Evolutionary conservation across 1,140 invertebrate genomes (phyloP).

Genomic region (Plectrocnemia conspersa): DNA sequence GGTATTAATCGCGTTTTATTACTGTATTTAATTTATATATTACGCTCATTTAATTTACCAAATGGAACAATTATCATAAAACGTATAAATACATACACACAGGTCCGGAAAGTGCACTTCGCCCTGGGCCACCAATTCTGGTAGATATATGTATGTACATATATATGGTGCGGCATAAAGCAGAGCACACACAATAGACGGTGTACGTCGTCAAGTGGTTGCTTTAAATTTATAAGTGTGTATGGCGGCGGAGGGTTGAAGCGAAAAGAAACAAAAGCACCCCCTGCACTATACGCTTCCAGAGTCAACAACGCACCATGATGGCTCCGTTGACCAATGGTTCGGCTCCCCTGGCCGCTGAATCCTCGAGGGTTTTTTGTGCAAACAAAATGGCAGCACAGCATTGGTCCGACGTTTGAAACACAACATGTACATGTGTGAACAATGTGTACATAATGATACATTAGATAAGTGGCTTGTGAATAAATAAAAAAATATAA

Average conservation of each 20-base stretch:
- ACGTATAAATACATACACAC: too few species aligned
- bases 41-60: too few species aligned
- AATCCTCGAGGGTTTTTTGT: conserved; percentile 12
- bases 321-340: conserved; percentile 33
- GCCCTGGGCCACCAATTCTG: not conserved
- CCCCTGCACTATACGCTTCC: not conserved
- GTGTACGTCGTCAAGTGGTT: too few species aligned
- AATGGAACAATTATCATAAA: too few species aligned
- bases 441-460: not conserved
- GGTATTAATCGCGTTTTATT: too few species aligned
- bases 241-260: not conserved
- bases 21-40: too few species aligned
- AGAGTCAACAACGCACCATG: conserved; percentile 19
- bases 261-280: conserved; percentile 18
- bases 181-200: too few species aligned
- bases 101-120: not conserved
- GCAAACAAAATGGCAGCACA: conserved; percentile 16
- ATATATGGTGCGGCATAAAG: too few species aligned
- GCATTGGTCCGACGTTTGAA: conserved; percentile 24
- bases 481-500: too few species aligned
- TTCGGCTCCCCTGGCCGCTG: conserved; percentile 2
- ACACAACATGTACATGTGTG: not conserved
- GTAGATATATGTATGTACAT: not conserved
- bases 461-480: not conserved
- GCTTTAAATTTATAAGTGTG: not conserved